Evolutionary conservation across 2,888 invertebrate genomes (phyloP), one percentile per base, ranked within the genome.

Genomic region (Rhingia campestris): DNA sequence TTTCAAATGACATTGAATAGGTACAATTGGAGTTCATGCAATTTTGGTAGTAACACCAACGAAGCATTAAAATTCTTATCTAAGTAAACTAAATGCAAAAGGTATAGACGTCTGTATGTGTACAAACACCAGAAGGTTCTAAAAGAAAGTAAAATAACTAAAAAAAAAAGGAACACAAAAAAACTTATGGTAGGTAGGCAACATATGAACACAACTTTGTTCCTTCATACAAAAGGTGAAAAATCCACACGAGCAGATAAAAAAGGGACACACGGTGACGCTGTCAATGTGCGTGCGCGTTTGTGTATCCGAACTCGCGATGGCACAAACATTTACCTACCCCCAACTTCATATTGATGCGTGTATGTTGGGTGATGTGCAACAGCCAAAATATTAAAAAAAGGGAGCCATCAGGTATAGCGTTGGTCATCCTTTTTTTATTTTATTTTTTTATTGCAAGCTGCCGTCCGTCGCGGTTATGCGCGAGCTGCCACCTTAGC

Each of bases 401-500:
- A 76, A 70, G 63, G 76, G 43, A 64, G 69, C 64, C 54, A 70
- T 53, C 76, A 81, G 63, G 80, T 39, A 12, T 5, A 41, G 33
- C 61, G 47, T 35, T 56, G 37, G 45, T 61, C 39, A 9, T 14
- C 41, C 45, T 47, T 64, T 66, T 54, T 37, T 47, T 14, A n/a
- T 41, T 53, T 22, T 43, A 53, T 64, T 72, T 66, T 61, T 47
- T 9, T 47, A 12, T 39, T 39, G 54, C 73, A 66, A 72, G 56
- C 79, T 82, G 79, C 45, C 53, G 47, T 76, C 45, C 53, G 47
- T 76, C 45, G 67, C 22, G 35, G 45, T 47, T 67, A 54, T 37
- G 61, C 59, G 77, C 63, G 61, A 51, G 67, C 58, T 66, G 47
- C 58, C 67, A 58, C 39, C 39, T 69, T 64, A 54, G 53, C 63